These are phyloP conservation scores for Mandrillus leucophaeus DNA, from an alignment of 2,113 vertebrate species.

Conservation along the genomic window DNA sequence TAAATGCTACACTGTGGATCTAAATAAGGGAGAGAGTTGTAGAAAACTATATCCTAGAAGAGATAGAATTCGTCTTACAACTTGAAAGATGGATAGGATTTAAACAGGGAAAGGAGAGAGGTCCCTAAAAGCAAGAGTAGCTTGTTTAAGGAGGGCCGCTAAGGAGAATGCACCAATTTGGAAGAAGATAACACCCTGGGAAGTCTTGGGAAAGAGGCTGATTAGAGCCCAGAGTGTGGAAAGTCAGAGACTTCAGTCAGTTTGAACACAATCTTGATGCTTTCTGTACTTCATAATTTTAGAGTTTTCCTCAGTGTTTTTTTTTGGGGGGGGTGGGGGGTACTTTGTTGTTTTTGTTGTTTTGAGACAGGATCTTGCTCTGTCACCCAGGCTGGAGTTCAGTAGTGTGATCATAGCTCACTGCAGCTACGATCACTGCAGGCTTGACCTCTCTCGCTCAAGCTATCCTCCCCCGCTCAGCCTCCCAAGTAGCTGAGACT, in stretches of 20 bases:
- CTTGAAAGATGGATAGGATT: constrained; percentile 45
- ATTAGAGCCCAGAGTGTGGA: constrained; percentile 23
- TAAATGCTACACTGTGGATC: constrained; percentile 48
- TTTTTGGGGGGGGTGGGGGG: accelerated
- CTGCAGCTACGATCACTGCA: no score
- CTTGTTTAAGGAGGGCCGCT: not conserved
- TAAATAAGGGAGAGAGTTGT: constrained; percentile 54
- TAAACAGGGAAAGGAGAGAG: constrained; percentile 57
- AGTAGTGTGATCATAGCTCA: no score
- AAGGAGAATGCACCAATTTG: constrained; percentile 31
- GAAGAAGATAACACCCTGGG: not conserved
- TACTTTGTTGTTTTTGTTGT: no score
- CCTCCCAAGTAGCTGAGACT: no score
- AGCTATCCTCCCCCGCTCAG: no score
- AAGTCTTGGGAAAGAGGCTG: not conserved
- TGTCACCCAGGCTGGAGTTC: no score
- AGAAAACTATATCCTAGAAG: constrained; percentile 5
- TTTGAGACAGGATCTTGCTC: no score
- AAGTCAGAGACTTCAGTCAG: not conserved
- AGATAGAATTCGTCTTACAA: constrained; percentile 41
- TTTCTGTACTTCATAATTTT: not conserved
- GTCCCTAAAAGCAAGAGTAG: constrained; percentile 55
- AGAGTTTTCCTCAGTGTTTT: not conserved
- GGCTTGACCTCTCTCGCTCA: no score
- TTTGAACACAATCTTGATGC: not conserved